These are phyloP conservation scores for Ailurus styani DNA, from an alignment of 2,113 vertebrate species.

Conservation along the genomic window DNA sequence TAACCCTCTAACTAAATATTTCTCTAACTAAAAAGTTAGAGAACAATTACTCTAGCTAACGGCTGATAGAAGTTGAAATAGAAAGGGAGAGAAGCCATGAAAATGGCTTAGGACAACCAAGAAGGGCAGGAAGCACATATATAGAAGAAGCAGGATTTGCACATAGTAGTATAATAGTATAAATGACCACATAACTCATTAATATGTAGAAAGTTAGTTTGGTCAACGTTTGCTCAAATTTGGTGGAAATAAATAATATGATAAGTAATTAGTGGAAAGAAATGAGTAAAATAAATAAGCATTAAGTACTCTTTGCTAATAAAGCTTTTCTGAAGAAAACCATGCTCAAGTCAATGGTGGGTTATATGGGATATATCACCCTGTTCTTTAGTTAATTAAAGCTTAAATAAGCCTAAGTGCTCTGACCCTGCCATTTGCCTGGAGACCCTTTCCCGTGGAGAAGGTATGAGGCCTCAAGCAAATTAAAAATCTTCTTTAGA, in stretches of 20 bases:
- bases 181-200: not conserved
- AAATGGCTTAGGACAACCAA: not conserved
- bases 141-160: not conserved
- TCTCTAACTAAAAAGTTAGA: not conserved
- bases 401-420: not conserved
- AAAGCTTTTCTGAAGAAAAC: not conserved
- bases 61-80: not conserved
- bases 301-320: not conserved
- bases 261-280: not conserved
- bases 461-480: not conserved
- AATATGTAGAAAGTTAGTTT: not conserved
- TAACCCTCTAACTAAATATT: not conserved
- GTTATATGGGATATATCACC: not conserved
- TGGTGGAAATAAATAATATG: not conserved
- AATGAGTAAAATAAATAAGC: not conserved
- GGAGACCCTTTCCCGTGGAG: not conserved
- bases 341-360: not conserved
- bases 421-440: not conserved
- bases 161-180: not conserved
- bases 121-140: not conserved
- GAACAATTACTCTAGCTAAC: not conserved
- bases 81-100: not conserved
- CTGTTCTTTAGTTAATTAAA: not conserved
- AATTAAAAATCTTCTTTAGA: conserved; percentile 7
- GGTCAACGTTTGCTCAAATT: not conserved